Conservation (phyloP, 1,140 invertebrate genomes). For the Saxidomus purpurata region DNA sequence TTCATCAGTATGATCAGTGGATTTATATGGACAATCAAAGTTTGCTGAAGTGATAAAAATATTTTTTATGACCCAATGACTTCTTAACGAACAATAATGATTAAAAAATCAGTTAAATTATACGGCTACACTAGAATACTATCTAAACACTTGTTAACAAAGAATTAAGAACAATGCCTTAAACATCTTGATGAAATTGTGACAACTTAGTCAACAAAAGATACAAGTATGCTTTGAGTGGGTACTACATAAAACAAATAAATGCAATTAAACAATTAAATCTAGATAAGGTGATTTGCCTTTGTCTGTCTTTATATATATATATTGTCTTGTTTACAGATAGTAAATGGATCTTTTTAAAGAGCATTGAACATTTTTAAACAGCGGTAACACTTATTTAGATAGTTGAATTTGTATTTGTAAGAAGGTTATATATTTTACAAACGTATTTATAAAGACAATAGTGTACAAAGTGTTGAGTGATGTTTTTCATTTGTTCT, state of each 20-base stretch:
- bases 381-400: too few relatives aligned
- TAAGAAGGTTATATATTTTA: neutral
- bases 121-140: neutral
- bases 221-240: neutral
- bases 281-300: too few relatives aligned
- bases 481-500: neutral
- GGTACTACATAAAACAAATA: neutral
- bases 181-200: neutral
- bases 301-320: neutral
- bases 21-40: neutral
- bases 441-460: neutral
- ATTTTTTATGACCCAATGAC: neutral
- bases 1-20: neutral
- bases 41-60: neutral
- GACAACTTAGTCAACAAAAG: neutral
- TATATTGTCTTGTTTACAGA: neutral
- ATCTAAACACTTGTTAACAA: neutral
- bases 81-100: neutral
- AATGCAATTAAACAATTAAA: neutral
- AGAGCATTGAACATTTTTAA: too few relatives aligned
- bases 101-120: neutral
- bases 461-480: neutral
- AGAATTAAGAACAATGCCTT: neutral
- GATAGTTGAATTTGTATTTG: neutral
- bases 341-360: neutral